Percentiles rank a stretch among this genome's conserved stretches.
phyloP scores from a whole-genome alignment of 2,113 vertebrate genomes.

The Coptodon rendalli region DNA sequence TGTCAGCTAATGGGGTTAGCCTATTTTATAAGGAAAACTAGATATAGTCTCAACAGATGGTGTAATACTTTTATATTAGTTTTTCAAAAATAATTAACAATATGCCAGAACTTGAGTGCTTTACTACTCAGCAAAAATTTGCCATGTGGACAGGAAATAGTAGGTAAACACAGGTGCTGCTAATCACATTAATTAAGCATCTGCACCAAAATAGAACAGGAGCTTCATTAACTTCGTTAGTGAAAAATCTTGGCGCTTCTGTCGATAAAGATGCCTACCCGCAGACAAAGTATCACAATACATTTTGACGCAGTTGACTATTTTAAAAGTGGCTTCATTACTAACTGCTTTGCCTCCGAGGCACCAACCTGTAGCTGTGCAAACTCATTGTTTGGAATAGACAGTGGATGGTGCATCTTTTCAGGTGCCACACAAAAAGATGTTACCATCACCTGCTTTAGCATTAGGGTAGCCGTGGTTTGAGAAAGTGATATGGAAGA shows the following conservation, averaged over 20 bases:
- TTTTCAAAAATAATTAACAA: neutral
- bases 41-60: neutral
- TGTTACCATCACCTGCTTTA: neutral
- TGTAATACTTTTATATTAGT: neutral
- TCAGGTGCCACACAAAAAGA: conserved; percentile 10
- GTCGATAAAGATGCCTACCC: neutral
- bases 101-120: neutral
- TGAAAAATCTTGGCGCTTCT: neutral
- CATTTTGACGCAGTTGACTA: neutral
- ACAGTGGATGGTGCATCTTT: neutral
- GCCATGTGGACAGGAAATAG: neutral
- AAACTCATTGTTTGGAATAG: neutral
- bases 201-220: neutral
- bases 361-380: neutral
- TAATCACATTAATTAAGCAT: neutral
- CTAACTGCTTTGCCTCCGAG: neutral
- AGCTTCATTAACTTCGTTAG: neutral
- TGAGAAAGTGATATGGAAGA: neutral
- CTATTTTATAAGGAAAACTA: neutral
- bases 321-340: neutral
- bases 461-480: neutral
- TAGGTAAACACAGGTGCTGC: neutral
- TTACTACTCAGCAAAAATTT: neutral
- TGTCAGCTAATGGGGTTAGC: neutral
- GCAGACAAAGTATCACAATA: neutral